phyloP scores from a whole-genome alignment of 1,140 invertebrate genomes.

The Heliconius melpomene region DNA sequence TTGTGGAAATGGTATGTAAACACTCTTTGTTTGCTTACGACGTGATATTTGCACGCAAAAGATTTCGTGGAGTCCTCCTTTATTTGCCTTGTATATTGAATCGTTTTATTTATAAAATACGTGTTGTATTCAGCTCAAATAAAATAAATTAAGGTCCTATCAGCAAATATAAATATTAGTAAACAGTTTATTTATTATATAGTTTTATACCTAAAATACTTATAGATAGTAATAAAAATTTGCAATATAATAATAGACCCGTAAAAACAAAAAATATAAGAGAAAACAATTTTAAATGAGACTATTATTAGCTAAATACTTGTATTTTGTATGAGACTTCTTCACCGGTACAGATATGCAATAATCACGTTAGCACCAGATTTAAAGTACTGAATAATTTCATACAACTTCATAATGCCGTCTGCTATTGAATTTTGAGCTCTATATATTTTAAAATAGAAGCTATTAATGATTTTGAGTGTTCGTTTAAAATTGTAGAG shows the following conservation, averaged over 20 bases:
- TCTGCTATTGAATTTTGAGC: slow-evolving; percentile 12
- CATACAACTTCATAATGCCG: background rate
- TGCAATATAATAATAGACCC: background rate
- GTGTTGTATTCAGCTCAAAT: background rate
- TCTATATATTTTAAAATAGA: slow-evolving; percentile 19
- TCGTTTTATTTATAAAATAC: background rate
- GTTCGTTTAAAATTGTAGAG: slow-evolving; percentile 35
- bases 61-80: background rate
- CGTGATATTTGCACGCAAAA: slow-evolving; percentile 3
- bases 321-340: slow-evolving; percentile 15
- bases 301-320: background rate
- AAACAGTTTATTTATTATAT: background rate
- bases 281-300: background rate
- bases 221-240: no score
- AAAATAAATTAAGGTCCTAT: no score
- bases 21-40: slow-evolving; percentile 26
- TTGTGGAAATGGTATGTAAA: slow-evolving; percentile 23
- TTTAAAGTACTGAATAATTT: slow-evolving; percentile 26
- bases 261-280: background rate
- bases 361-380: slow-evolving; percentile 26
- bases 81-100: slow-evolving; percentile 5
- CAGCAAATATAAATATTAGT: background rate
- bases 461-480: background rate
- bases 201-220: background rate
- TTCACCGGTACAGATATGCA: slow-evolving; percentile 15